Percentiles rank a stretch among this genome's conserved stretches.
Evolutionary conservation across 2,113 vertebrate species (phyloP).

Genomic region (Ondatra zibethicus): DNA sequence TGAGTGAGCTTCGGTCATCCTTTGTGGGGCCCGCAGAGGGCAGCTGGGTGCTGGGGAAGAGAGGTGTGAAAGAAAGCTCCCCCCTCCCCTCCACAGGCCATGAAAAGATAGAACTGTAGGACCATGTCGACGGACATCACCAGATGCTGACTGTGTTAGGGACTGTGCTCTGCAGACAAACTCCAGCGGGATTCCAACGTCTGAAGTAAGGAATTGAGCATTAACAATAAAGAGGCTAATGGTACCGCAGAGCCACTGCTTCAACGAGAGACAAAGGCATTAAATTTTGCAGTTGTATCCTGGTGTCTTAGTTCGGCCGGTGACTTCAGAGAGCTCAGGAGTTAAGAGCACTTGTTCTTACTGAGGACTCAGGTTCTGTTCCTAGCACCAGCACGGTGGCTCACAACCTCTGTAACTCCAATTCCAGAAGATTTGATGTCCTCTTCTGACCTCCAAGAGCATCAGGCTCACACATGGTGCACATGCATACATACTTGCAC

Average conservation of each 20-base stretch:
- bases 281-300: not conserved
- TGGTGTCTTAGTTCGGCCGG: not conserved
- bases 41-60: not conserved
- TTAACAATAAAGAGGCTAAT: not conserved
- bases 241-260: not conserved
- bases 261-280: not conserved
- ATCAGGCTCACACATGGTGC: not conserved
- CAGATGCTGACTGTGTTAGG: not conserved
- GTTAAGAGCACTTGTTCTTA: not conserved
- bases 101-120: not conserved
- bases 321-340: not conserved
- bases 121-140: not conserved
- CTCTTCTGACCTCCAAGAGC: not conserved
- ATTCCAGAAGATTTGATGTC: not conserved
- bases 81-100: not conserved
- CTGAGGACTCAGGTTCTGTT: not conserved
- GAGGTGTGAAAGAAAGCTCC: not conserved
- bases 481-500: not conserved
- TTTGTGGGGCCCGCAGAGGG: not conserved
- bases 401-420: not conserved
- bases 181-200: not conserved
- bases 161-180: not conserved
- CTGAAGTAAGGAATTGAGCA: not conserved
- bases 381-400: not conserved
- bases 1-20: not conserved